Evolutionary conservation across 2,888 invertebrate genomes (phyloP).

Genomic region (Caenorhabditis parvicauda): DNA sequence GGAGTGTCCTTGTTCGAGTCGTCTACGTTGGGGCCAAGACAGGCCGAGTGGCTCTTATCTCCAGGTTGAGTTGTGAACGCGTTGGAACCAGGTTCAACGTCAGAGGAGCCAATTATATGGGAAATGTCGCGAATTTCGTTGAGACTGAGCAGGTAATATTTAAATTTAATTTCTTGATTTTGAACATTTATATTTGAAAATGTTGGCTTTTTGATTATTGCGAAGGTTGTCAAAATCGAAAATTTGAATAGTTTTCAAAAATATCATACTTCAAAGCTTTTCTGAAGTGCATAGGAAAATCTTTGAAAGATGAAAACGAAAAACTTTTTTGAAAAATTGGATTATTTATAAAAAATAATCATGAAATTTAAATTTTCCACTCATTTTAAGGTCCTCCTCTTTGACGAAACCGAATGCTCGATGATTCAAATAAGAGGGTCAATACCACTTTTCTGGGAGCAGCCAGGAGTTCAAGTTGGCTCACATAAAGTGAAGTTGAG

Average conservation of each 20-base stretch:
- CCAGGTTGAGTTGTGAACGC: constrained; percentile 91
- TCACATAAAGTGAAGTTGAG: constrained; percentile 95
- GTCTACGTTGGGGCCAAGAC: constrained; percentile 95
- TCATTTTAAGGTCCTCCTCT: too few relatives aligned
- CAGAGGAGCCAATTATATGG: constrained; percentile 96
- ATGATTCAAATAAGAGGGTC: constrained; percentile 87
- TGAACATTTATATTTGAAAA: constrained; percentile 46
- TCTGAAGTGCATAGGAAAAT: too few relatives aligned
- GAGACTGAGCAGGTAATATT: constrained; percentile 85
- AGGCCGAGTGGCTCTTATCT: constrained; percentile 90
- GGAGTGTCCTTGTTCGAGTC: constrained; percentile 83
- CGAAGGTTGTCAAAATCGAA: too few relatives aligned
- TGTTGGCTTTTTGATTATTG: constrained; percentile 66
- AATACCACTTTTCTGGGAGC: constrained; percentile 97
- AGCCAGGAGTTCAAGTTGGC: constrained; percentile 89
- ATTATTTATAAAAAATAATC: too few relatives aligned
- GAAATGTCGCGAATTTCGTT: constrained; percentile 98
- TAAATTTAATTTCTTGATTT: neutral
- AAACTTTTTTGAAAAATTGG: too few relatives aligned
- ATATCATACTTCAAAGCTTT: too few relatives aligned
- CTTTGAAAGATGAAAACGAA: too few relatives aligned
- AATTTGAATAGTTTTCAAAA: too few relatives aligned
- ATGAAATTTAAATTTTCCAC: too few relatives aligned
- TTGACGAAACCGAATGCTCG: constrained; percentile 82
- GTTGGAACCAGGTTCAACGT: constrained; percentile 95